Evolutionary conservation across 2,113 vertebrate species (phyloP), one percentile per base, ranked within the genome.

Genomic region (Chinchilla lanigera): DNA sequence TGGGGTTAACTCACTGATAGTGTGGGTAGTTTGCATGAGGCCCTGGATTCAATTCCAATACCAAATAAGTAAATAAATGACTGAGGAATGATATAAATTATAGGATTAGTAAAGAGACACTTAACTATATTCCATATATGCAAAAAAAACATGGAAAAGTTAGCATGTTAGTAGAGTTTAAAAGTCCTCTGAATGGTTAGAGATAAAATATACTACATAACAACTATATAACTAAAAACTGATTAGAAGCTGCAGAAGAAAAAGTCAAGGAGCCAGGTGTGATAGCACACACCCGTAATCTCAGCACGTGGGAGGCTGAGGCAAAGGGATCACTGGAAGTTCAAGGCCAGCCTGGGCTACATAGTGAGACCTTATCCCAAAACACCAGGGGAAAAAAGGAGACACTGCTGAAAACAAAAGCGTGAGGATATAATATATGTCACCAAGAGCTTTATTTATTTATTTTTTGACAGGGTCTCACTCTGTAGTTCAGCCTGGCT

Each of bases 81-180:
- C n/a, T 44, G 6, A 69, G 52, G 80, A 95, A 85, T 85, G 4
- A 89, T 33, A 58, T 7, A 92, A 35, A 67, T 86, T 82, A 93
- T 3, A 93, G n/a, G 78, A 81, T 78, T 30, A 93, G 73, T 90
- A 84, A 61, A 88, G 60, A 73, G 6, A 60, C 20, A 82, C 38
- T 89, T 67, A 47, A 89, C 50, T 65, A 84, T 28, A 82, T 60
- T 89, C 35, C 7, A 35, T 47, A 90, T 56, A 11, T 82, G 44
- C 33, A 96, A 86, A 89, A 89, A 89, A 52, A 94, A 71, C 50
- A 93, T 17, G n/a, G 73, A 86, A 97, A 92, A 75, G 67, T 54
- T 38, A 86, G n/a, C 61, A 96, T 35, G 19, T 24, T 54, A 78
- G 63, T 80, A 93, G 20, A 91, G 50, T 11, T 69, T 78, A 85